Base-by-base conservation (phyloP, 2,888 invertebrate genomes). In the Dicroscelio sp. region DNA sequence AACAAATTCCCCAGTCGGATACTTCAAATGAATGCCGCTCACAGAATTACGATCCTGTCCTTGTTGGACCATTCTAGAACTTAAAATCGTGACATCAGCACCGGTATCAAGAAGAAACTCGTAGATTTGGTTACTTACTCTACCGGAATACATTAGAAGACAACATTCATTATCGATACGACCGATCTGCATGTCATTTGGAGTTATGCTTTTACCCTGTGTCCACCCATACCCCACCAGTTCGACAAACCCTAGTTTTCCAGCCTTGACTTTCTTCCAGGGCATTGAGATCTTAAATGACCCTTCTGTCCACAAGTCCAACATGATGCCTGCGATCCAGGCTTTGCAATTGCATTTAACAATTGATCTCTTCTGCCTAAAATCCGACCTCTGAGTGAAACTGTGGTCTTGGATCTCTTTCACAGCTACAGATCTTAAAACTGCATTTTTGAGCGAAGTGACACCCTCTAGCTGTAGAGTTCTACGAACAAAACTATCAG, bases 11-110 rank as follows among this genome's bases (percentile, higher is more conserved):
- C 58, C 75, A 4, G 75, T 58, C 2, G 55, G 58, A 23, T 58
- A 76, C 35, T 76, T 76, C 1, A 58, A 12, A 38, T 76, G 58
- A 58, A 76, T 35, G 8, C 75, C 35, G 1, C n/a, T 2, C 2
- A 76, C 35, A 1, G 33, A 38, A n/a, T n/a, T n/a, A n/a, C n/a
- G 14, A 69, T 1, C 23, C 31, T 14, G 25, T 14, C 1, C 17
- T 20, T 48, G 71, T 17, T 43, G 12, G 12, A 43, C 25, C 27
- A 79, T 67, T 25, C 35, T 65, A 25, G 65, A 67, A 79, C 33
- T 79, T 17, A 67, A 25, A 33, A 84, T 63, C 1, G 63, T 63
- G 33, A 73, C 63, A 43, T 84, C 71, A 27, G 82, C 48, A 20
- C 73, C 60, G 12, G 83, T 83, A 35, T 73, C 71, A 1, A 60